Evolutionary conservation across 2,888 invertebrate genomes (phyloP).

Genomic region (Prosapia bicincta): DNA sequence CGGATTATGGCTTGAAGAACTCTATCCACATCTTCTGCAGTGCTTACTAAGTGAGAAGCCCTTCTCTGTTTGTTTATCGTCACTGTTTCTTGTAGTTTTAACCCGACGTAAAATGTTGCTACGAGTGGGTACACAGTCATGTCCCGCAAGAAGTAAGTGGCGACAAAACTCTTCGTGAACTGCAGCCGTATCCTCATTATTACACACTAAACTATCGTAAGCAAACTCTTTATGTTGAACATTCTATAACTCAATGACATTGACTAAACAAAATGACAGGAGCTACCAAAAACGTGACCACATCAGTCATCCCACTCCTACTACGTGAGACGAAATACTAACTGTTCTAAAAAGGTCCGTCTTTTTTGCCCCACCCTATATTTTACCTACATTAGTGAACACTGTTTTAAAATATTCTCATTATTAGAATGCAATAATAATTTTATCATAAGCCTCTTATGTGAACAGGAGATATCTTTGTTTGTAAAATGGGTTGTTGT

Average conservation of each 20-base stretch:
- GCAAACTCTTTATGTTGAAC: not conserved
- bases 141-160: not conserved
- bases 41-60: too few species aligned
- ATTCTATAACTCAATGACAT: not conserved
- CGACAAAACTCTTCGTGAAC: not conserved
- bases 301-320: too few species aligned
- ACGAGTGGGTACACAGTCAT: not conserved
- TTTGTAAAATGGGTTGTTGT: too few species aligned
- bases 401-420: too few species aligned
- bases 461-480: too few species aligned
- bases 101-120: not conserved
- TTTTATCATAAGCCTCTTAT: too few species aligned
- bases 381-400: too few species aligned
- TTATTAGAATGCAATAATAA: too few species aligned
- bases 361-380: too few species aligned
- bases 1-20: constrained; percentile 15
- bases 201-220: not conserved
- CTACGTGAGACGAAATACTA: too few species aligned
- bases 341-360: too few species aligned
- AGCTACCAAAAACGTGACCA: not conserved
- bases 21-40: constrained; percentile 12
- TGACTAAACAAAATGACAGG: not conserved
- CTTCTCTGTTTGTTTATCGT: too few species aligned
- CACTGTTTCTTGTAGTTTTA: not conserved
- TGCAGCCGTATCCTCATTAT: not conserved